Base-by-base conservation (phyloP, 2,797 vertebrate genomes). In the Gambusia yucatana region DNA sequence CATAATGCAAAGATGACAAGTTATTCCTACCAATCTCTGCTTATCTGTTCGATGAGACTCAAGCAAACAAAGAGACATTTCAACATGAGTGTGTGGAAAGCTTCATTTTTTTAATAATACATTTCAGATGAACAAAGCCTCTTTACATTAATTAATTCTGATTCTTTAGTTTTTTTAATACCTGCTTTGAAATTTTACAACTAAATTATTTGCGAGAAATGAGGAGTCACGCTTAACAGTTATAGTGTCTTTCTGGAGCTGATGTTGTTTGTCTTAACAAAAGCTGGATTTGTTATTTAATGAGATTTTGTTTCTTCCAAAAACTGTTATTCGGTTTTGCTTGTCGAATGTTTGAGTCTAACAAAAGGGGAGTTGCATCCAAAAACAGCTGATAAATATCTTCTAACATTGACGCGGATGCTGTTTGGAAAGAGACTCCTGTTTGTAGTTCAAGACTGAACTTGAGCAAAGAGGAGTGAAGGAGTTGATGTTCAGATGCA, bases 401-500 rank as follows among this genome's bases (percentile, higher is more conserved):
- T 39, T 77, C 77, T 72, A 82, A 87, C 44, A 63, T 78, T 3
- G 28, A 73, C 78, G 36, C 39, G 75, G 81, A 77, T 75, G 74
- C 79, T 82, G 73, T 57, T 79, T 69, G 65, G 76, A 52, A 61
- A 75, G 28, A 55, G 47, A 11, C 22, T 50, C 41, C 48, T 46
- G 73, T 80, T 59, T 33, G 46, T 30, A 72, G 69, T 79, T 57
- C 67, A 72, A 22, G 78, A 67, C 30, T 16, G 3, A 59, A 25
- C 78, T 57, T 33, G 33, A 33, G 41, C 70, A 79, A 78, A 78
- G 48, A 59, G 69, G 63, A 75, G 74, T 61, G 88, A 82, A 72
- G n/a, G 5, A 47, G 0, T 87, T 78, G 57, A 59, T 80, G 71
- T 79, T 81, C 71, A 79, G 70, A 88, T 89, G 86, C 84, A 86